Evolutionary conservation across 2,888 invertebrate genomes (phyloP), one percentile per base, ranked within the genome.

Genomic region (Chymomyza caudatula): DNA sequence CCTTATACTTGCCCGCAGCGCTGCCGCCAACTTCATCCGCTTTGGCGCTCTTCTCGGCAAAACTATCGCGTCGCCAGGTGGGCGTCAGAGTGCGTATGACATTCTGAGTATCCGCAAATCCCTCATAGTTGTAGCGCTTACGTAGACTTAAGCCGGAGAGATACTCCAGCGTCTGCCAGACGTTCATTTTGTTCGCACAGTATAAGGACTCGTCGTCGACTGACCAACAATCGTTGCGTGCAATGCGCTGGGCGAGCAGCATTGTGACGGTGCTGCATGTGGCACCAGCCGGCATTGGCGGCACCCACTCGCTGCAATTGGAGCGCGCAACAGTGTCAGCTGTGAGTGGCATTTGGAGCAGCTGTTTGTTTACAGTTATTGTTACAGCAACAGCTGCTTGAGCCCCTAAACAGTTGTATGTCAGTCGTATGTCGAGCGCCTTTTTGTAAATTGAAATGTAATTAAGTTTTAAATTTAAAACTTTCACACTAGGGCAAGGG

Each of bases 111-210:
- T 89, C 90, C 54, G 72, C 83, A 55, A 85, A 89, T 43, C 89
- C 89, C 37, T 89, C 89, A 59, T 89, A 89, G 60, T 89, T 88
- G 61, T 88, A 88, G 6, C 81, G 82, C 59, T 88, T 89, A 2
- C 88, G 83, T 6, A 88, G 72, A 67, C 79, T 87, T 13, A 87
- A 52, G 0, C 85, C 78, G 71, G 90, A 88, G 2, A 90, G 82
- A 54, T 87, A 85, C 61, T 90, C 90, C 5, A 90, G 72, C 47
- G 90, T 89, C 61, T 90, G 90, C 90, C 90, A 90, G 43, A 90
- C 87, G 67, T 89, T 90, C 88, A 89, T 89, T 65, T 78, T 87
- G 84, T 89, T 88, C 76, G 87, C 68, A 79, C 86, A 74, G 83
- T 86, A 85, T 72, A 84, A 83, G 76, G 84, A 78, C 72, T 88